A percentile compares a stretch with the other conserved stretches of the same genome.
These are phyloP conservation scores for Brachionus koreanus DNA, from an alignment of 1,140 invertebrate genomes.

Conservation along the genomic window DNA sequence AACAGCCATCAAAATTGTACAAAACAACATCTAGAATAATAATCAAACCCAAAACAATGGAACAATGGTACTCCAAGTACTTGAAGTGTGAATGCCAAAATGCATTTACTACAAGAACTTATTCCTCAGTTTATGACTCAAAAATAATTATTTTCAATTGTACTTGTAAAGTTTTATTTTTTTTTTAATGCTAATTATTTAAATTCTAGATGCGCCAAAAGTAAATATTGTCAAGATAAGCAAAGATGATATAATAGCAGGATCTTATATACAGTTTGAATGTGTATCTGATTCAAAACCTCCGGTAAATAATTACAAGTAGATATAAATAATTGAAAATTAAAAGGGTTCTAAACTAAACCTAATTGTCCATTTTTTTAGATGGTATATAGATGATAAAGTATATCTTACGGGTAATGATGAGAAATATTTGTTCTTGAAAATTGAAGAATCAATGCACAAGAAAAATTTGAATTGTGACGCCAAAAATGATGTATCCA, in stretches of 20 bases:
- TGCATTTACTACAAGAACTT: neutral
- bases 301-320: slow-evolving; percentile 26
- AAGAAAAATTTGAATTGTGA: slow-evolving; percentile 35
- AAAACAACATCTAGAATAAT: slow-evolving; percentile 25
- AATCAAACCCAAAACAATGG: neutral
- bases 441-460: slow-evolving; percentile 28
- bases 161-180: neutral
- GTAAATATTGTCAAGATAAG: slow-evolving; percentile 29
- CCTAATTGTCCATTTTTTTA: neutral
- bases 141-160: slow-evolving; percentile 30
- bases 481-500: slow-evolving; percentile 43
- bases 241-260: neutral
- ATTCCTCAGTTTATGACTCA: neutral
- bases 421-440: slow-evolving; percentile 21
- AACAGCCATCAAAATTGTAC: slow-evolving; percentile 13
- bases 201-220: slow-evolving; percentile 29
- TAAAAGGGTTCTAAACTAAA: neutral
- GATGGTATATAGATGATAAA: slow-evolving; percentile 39
- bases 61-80: slow-evolving; percentile 27
- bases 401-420: neutral
- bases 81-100: slow-evolving; percentile 40
- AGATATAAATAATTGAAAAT: neutral
- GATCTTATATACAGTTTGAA: slow-evolving; percentile 17
- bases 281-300: slow-evolving; percentile 31
- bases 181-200: neutral